A percentile compares a stretch with the other conserved stretches of the same genome.
phyloP scores from a whole-genome alignment of 2,888 invertebrate genomes.

The Panopea generosa region DNA sequence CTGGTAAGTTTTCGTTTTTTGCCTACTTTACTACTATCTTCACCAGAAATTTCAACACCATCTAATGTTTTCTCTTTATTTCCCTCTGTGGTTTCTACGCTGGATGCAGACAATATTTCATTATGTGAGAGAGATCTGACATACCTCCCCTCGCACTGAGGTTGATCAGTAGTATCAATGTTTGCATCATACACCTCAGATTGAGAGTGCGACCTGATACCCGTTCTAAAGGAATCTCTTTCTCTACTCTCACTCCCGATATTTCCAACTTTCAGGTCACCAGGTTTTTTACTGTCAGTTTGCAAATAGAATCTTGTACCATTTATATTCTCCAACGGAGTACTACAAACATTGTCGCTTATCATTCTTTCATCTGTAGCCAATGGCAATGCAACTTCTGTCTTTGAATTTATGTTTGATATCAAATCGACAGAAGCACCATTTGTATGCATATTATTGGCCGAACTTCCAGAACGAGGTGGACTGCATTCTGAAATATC shows the following conservation, averaged over 20 bases:
- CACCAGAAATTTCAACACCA: constrained; percentile 13
- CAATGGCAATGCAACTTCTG: too few relatives aligned
- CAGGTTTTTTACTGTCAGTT: neutral
- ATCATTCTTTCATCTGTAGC: too few relatives aligned
- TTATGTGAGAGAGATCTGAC: constrained; percentile 43
- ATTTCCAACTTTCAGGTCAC: too few relatives aligned
- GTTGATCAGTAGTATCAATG: neutral
- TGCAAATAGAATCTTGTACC: too few relatives aligned
- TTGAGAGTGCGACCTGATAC: constrained; percentile 31
- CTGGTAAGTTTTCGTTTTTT: constrained; percentile 57
- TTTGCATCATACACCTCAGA: constrained; percentile 28
- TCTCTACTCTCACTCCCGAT: neutral
- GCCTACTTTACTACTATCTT: constrained; percentile 4
- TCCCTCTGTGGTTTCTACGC: neutral
- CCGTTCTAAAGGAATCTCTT: neutral
- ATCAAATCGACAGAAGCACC: too few relatives aligned
- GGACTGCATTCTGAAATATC: too few relatives aligned
- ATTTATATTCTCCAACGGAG: too few relatives aligned
- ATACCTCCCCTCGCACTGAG: constrained; percentile 2
- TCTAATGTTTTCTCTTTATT: constrained; percentile 1
- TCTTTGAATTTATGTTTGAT: too few relatives aligned
- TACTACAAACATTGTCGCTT: too few relatives aligned
- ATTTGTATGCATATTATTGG: too few relatives aligned
- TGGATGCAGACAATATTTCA: constrained; percentile 15
- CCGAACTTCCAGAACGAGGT: neutral